phyloP scores from a whole-genome alignment of 2,113 vertebrate species.

The Perca schrenkii region DNA sequence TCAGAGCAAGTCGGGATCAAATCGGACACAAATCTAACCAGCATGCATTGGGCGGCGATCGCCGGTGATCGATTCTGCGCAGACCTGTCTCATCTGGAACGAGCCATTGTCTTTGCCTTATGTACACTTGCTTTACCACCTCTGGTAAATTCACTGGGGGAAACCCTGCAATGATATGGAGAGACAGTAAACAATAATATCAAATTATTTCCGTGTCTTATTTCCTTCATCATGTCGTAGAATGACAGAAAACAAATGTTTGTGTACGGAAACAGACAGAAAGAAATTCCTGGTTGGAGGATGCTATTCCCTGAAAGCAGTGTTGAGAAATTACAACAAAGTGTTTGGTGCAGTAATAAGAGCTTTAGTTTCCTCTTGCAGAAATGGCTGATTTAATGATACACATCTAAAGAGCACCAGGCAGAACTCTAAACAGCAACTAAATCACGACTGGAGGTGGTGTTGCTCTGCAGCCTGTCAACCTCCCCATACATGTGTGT shows the following conservation, averaged over 20 bases:
- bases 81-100: too few species aligned
- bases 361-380: fast-evolving
- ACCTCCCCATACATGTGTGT: neutral
- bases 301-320: neutral
- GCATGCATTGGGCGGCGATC: too few species aligned
- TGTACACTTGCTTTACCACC: neutral
- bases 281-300: neutral
- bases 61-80: too few species aligned
- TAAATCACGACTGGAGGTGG: neutral
- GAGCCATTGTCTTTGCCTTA: too few species aligned
- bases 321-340: conserved; percentile 8
- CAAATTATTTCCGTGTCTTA: conserved; percentile 20
- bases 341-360: neutral
- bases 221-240: neutral
- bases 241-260: neutral
- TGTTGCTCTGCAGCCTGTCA: neutral
- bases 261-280: neutral
- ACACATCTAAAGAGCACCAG: neutral
- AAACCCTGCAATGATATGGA: conserved; percentile 32
- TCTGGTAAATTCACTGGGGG: conserved; percentile 6
- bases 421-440: neutral
- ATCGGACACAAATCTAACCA: too few species aligned
- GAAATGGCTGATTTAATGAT: neutral
- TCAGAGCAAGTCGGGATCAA: too few species aligned
- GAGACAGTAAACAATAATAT: conserved; percentile 18